Evolutionary conservation across 2,113 vertebrate genomes (phyloP).

Genomic region (Nibea albiflora): DNA sequence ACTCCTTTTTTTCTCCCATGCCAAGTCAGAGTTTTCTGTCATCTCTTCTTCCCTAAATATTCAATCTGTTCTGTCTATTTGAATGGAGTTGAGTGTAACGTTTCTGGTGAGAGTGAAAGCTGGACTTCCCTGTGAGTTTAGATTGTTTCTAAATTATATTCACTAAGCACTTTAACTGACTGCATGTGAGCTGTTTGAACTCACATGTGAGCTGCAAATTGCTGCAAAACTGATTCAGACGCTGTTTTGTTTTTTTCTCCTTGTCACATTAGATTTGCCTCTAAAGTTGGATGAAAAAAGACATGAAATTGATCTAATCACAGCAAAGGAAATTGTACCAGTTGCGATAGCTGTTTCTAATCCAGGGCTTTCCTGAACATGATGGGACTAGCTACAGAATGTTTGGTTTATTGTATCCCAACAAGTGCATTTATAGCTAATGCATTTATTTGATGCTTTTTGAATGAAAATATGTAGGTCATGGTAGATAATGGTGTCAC

Average conservation of each 20-base stretch:
- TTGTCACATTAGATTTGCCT: background rate
- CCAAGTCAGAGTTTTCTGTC: constrained; percentile 5
- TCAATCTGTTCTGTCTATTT: constrained; percentile 35
- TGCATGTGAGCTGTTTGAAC: background rate
- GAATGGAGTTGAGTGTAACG: constrained; percentile 31
- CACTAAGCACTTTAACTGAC: constrained; percentile 6
- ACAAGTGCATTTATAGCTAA: too few species aligned
- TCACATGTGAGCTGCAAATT: too few species aligned
- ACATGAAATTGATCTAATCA: background rate
- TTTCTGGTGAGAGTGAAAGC: constrained; percentile 23
- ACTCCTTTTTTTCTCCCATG: background rate
- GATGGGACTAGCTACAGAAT: background rate
- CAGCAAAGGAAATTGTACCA: background rate
- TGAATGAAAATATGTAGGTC: background rate
- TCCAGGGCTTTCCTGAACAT: background rate
- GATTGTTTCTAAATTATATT: constrained; percentile 6
- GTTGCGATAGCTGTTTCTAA: background rate
- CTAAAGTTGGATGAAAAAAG: background rate
- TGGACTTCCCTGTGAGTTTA: background rate
- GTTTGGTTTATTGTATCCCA: background rate
- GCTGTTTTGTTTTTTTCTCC: background rate
- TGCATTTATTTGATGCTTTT: background rate
- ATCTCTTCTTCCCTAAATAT: background rate
- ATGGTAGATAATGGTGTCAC: background rate
- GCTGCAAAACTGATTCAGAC: background rate